phyloP scores from a whole-genome alignment of 2,797 vertebrate species.

The Molossus molossus region DNA sequence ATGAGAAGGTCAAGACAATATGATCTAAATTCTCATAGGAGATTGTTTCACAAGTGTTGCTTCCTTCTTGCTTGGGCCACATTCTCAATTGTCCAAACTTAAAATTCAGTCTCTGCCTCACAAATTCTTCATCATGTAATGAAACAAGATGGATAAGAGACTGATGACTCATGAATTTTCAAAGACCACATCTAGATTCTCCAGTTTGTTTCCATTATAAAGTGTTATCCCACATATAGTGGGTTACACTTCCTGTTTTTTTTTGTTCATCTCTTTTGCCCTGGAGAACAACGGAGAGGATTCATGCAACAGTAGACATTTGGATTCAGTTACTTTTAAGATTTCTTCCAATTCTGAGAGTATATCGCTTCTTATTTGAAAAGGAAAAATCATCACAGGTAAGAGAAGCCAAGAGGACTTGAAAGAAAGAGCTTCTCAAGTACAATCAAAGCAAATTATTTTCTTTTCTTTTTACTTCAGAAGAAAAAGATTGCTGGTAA shows the following conservation, averaged over 20 bases:
- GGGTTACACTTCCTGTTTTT: background rate
- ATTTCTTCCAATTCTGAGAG: background rate
- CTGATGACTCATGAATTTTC: background rate
- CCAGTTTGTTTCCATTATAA: background rate
- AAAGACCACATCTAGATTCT: background rate
- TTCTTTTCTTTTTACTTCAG: background rate
- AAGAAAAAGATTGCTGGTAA: background rate
- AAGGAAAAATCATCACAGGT: constrained; percentile 33
- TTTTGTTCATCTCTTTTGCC: background rate
- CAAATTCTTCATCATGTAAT: background rate
- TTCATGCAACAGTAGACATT: background rate
- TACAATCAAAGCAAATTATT: background rate
- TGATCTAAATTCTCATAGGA: constrained; percentile 48
- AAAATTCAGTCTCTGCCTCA: constrained; percentile 8
- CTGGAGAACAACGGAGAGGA: background rate
- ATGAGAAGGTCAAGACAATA: constrained; percentile 55
- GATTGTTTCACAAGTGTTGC: background rate
- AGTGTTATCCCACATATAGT: background rate
- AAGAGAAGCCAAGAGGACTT: background rate
- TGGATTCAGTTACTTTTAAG: constrained; percentile 49
- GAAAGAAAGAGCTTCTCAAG: background rate
- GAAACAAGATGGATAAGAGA: constrained; percentile 26
- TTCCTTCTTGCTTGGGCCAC: background rate
- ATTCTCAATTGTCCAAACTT: background rate
- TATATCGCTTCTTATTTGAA: constrained; percentile 7